Conservation (phyloP, 2,797 vertebrate genomes). For the Dromococcyx pavoninus region DNA sequence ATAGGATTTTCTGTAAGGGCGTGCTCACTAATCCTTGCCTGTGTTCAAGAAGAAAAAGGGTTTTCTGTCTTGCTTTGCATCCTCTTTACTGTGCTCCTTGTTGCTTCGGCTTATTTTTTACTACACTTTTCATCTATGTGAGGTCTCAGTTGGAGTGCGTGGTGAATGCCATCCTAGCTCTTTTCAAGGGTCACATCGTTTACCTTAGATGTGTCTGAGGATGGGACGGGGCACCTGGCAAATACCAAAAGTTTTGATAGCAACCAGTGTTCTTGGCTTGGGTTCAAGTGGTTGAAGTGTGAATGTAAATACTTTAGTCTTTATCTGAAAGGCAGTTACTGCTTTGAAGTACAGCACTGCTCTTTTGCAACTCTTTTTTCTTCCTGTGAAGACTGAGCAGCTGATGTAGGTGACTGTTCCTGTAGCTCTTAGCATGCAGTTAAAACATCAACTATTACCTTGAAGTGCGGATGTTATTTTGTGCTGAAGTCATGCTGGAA, state of each 20-base stretch:
- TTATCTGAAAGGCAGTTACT: neutral
- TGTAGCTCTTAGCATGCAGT: neutral
- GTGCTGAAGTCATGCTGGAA: slow-evolving; percentile 13
- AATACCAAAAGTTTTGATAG: neutral
- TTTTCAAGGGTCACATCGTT: neutral
- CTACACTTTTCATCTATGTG: fast-evolving
- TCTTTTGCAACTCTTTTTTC: neutral
- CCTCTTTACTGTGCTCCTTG: neutral
- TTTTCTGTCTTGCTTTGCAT: neutral
- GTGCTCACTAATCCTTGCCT: neutral
- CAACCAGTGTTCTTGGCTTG: fast-evolving
- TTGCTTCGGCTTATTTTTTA: neutral
- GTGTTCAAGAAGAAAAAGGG: neutral
- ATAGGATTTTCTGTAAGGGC: neutral
- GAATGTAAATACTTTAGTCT: neutral
- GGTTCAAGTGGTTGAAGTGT: neutral
- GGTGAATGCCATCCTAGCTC: neutral
- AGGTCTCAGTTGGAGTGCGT: neutral
- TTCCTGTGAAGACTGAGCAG: neutral
- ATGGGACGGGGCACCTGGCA: neutral
- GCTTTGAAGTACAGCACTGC: neutral
- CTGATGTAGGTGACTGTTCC: neutral
- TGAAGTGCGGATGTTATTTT: neutral
- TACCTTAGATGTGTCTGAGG: fast-evolving
- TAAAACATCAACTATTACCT: neutral